phyloP scores from a whole-genome alignment of 2,888 invertebrate species.

The Carcina quercana region DNA sequence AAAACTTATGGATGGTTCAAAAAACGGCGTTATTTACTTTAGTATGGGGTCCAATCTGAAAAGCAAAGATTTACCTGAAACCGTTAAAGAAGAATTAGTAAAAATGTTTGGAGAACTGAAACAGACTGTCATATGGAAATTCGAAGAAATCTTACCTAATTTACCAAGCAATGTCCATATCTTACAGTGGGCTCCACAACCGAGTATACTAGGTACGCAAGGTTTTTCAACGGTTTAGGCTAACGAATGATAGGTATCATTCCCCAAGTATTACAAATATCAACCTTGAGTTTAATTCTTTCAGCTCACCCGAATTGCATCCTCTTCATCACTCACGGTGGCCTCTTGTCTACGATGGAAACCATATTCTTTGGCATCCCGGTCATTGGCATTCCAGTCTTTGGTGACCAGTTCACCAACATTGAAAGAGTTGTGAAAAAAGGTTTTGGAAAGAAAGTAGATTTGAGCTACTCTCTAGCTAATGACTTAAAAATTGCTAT shows the following conservation, averaged over 20 bases:
- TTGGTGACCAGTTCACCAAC: constrained; percentile 39
- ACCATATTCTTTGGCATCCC: constrained; percentile 36
- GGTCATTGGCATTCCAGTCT: constrained; percentile 37
- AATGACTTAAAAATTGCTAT: constrained; percentile 27
- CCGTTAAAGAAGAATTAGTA: constrained; percentile 29
- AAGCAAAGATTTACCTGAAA: constrained; percentile 32
- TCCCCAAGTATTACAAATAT: no score
- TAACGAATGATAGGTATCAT: no score
- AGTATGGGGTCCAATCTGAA: constrained; percentile 45
- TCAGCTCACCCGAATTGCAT: constrained; percentile 38
- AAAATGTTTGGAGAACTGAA: constrained; percentile 37
- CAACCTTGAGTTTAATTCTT: no score
- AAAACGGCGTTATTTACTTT: constrained; percentile 47
- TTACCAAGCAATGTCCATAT: constrained; percentile 44
- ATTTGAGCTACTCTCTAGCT: constrained; percentile 22
- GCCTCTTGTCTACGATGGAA: constrained; percentile 37
- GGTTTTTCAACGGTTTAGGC: no score
- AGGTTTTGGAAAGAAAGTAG: constrained; percentile 31
- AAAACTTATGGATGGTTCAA: constrained; percentile 38
- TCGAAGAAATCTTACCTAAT: constrained; percentile 34
- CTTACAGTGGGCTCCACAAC: constrained; percentile 50
- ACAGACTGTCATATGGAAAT: constrained; percentile 52
- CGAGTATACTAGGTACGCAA: constrained; percentile 49
- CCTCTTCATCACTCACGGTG: constrained; percentile 44
- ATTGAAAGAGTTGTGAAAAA: constrained; percentile 26